phyloP scores from a whole-genome alignment of 2,113 vertebrate species.

The Hemichromis elongatus region DNA sequence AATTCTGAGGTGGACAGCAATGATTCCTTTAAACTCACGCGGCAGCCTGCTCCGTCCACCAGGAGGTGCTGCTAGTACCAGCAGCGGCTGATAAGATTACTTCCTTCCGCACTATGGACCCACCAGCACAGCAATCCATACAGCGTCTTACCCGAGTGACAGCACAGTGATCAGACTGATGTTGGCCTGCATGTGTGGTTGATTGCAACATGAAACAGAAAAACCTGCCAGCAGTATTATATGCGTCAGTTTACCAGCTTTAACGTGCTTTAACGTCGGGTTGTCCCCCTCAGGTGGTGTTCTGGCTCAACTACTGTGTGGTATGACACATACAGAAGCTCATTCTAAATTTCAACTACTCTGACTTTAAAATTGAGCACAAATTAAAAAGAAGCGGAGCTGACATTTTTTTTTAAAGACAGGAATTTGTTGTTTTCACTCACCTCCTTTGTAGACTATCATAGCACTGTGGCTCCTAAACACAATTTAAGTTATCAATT shows the following conservation, averaged over 20 bases:
- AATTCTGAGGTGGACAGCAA: slow-evolving; percentile 83
- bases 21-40: slow-evolving; percentile 84
- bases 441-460: background rate
- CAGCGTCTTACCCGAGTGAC: background rate
- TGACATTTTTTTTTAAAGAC: background rate
- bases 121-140: slow-evolving; percentile 8
- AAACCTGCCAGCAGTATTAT: background rate
- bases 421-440: background rate
- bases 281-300: slow-evolving; percentile 46
- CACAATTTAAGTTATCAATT: background rate
- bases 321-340: background rate
- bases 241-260: background rate
- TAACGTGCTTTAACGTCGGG: background rate
- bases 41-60: slow-evolving; percentile 64
- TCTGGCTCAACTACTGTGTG: slow-evolving; percentile 14
- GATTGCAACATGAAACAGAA: slow-evolving; percentile 6
- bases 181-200: slow-evolving; percentile 12
- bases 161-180: slow-evolving; percentile 10
- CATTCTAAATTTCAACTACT: background rate
- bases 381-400: background rate
- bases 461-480: slow-evolving; percentile 5
- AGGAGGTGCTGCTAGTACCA: slow-evolving; percentile 86
- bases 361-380: background rate
- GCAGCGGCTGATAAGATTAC: background rate
- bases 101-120: background rate